Percentiles rank a stretch among this genome's conserved stretches.
phyloP scores from a whole-genome alignment of 1,140 invertebrate species.

The Tribolium castaneum region DNA sequence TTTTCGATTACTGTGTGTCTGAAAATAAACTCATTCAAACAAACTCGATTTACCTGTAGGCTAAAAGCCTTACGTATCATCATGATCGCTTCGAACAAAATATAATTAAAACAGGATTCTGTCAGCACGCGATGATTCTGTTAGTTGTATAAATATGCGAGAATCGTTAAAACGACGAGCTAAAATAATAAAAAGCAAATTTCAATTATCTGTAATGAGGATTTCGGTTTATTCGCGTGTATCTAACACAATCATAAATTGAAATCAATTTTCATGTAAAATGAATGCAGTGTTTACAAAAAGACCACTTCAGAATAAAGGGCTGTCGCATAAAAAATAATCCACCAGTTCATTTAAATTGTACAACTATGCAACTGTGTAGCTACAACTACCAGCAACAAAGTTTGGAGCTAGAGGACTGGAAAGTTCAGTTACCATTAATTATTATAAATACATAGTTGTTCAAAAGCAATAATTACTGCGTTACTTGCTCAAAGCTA shows the following conservation, averaged over 20 bases:
- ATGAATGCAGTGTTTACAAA: neutral
- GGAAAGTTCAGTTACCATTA: neutral
- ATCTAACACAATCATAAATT: constrained; percentile 6
- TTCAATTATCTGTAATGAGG: constrained; percentile 10
- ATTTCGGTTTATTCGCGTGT: constrained; percentile 19
- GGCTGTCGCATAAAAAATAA: neutral
- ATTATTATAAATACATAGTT: neutral
- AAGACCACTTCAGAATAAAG: neutral
- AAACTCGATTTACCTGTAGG: neutral
- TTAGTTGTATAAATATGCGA: constrained; percentile 21
- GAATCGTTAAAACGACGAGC: neutral
- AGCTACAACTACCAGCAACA: neutral
- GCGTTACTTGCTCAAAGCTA: neutral
- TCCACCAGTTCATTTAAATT: neutral
- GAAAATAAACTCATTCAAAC: neutral
- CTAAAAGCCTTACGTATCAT: neutral
- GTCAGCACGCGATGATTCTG: neutral
- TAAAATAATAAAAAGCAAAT: constrained; percentile 10
- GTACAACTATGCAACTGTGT: neutral
- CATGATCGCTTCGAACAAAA: neutral
- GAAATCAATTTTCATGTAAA: constrained; percentile 15
- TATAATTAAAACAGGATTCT: constrained; percentile 7
- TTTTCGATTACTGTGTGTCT: neutral
- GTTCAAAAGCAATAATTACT: neutral
- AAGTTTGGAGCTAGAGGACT: neutral